phyloP scores from a whole-genome alignment of 2,888 invertebrate species.

The Anodontia alba region DNA sequence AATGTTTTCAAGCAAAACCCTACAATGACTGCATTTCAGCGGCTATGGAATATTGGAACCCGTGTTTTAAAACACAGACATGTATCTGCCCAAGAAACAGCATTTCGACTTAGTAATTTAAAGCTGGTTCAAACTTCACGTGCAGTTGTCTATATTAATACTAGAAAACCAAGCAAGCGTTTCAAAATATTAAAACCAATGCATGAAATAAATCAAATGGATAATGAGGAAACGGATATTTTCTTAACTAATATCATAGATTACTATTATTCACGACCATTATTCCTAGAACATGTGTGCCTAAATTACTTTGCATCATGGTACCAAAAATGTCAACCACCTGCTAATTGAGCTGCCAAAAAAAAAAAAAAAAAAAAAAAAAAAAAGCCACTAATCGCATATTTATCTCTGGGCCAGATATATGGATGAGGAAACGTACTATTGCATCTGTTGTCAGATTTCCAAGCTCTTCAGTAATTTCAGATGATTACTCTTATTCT shows the following conservation, averaged over 20 bases:
- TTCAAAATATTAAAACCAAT: conserved; percentile 26
- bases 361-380: too few relatives aligned
- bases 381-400: too few relatives aligned
- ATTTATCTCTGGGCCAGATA: too few relatives aligned
- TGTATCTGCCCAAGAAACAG: conserved; percentile 55
- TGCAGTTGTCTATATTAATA: conserved; percentile 32
- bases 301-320: conserved; percentile 33
- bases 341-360: too few relatives aligned
- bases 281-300: neutral
- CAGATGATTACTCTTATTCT: too few relatives aligned
- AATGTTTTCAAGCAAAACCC: conserved; percentile 20
- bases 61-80: conserved; percentile 48
- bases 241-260: conserved; percentile 37
- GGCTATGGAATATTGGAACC: conserved; percentile 34
- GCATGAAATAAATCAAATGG: neutral
- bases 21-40: neutral
- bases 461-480: too few relatives aligned
- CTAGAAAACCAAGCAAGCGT: conserved; percentile 20
- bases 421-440: too few relatives aligned
- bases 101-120: conserved; percentile 38
- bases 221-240: conserved; percentile 27
- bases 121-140: conserved; percentile 29
- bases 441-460: too few relatives aligned
- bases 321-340: conserved; percentile 29
- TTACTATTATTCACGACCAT: conserved; percentile 38